Percentiles rank a stretch among this genome's conserved stretches.
Evolutionary conservation across 1,140 invertebrate genomes (phyloP).

Genomic region (Plodia interpunctella): DNA sequence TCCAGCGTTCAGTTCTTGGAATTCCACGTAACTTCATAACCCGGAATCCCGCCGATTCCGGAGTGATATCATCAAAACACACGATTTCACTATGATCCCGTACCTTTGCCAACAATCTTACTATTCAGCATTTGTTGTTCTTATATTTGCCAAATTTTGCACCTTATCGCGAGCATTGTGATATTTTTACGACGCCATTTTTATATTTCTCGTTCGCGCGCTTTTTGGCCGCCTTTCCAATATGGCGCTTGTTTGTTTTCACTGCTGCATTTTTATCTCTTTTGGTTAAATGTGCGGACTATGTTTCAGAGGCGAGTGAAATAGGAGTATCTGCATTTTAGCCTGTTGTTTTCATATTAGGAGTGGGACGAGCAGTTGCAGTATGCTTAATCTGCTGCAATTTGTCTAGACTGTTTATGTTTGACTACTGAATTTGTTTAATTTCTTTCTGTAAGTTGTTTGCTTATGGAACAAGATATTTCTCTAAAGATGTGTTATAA

Average conservation of each 20-base stretch:
- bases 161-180: constrained; percentile 48
- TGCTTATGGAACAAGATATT: too few relatives aligned
- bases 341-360: background rate
- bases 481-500: too few relatives aligned
- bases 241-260: constrained; percentile 16
- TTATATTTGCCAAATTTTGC: constrained; percentile 59
- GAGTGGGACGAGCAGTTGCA: background rate
- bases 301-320: background rate
- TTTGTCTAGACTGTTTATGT: too few relatives aligned
- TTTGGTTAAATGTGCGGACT: background rate
- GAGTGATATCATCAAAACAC: constrained; percentile 42
- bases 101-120: constrained; percentile 57
- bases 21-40: background rate
- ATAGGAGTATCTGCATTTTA: background rate
- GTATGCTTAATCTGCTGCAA: too few relatives aligned
- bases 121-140: constrained; percentile 54
- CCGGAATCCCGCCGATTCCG: constrained; percentile 16
- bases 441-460: too few relatives aligned
- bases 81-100: constrained; percentile 27
- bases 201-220: constrained; percentile 46
- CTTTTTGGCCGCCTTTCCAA: constrained; percentile 31
- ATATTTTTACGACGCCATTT: constrained; percentile 55
- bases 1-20: background rate
- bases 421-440: too few relatives aligned
- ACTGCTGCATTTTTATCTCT: constrained; percentile 4